Conservation (phyloP, 2,797 vertebrate species). For the Odontamblyopus rebecca region DNA sequence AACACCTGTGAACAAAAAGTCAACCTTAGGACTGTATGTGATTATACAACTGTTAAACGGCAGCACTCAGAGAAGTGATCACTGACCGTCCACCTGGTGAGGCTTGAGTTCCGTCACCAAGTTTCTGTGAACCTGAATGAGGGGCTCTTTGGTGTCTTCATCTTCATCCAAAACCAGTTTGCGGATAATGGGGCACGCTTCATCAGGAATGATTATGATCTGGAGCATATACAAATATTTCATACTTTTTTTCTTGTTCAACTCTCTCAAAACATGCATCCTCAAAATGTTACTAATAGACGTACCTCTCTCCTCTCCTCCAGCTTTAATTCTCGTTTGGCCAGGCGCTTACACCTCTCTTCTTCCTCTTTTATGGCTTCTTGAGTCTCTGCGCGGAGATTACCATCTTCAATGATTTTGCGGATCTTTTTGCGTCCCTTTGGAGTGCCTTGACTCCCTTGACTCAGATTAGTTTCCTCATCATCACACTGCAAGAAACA, state of each 20-base stretch:
- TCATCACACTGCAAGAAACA: constrained; percentile 69
- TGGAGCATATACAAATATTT: constrained; percentile 41
- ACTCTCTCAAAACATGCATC: neutral
- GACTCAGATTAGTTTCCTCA: constrained; percentile 23
- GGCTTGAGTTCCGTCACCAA: constrained; percentile 92
- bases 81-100: constrained; percentile 94
- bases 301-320: constrained; percentile 86
- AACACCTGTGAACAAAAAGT: constrained; percentile 78
- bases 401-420: constrained; percentile 87
- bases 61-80: neutral
- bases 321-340: constrained; percentile 85
- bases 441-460: constrained; percentile 78
- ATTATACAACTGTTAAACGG: neutral
- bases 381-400: constrained; percentile 89
- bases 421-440: constrained; percentile 95
- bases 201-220: constrained; percentile 85
- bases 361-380: constrained; percentile 93
- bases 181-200: constrained; percentile 84
- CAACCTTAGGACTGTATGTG: neutral
- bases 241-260: neutral
- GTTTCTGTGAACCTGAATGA: constrained; percentile 90
- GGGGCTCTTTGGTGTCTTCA: constrained; percentile 85
- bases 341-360: constrained; percentile 88
- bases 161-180: constrained; percentile 94
- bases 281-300: neutral